Conservation (phyloP, 1,140 invertebrate species). For the Sycobia sp. region DNA sequence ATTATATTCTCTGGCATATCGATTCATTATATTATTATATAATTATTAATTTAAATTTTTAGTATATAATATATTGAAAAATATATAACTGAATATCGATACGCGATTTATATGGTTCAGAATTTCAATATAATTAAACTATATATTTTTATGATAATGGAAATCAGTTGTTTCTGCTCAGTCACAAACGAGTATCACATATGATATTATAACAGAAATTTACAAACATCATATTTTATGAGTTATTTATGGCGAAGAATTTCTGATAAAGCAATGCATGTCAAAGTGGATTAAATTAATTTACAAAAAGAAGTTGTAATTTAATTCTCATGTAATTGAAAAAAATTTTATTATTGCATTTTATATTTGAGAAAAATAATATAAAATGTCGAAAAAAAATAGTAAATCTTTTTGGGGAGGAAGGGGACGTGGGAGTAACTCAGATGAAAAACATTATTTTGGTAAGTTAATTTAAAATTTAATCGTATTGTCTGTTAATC, state of each 20-base stretch:
- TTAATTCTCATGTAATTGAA: not conserved
- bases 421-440: conserved; percentile 21
- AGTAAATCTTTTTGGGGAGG: conserved; percentile 37
- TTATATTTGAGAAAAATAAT: not conserved
- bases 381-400: conserved; percentile 40
- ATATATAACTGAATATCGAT: too few species aligned
- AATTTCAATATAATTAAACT: conserved; percentile 5
- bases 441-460: conserved; percentile 40
- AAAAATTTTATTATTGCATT: not conserved
- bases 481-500: not conserved
- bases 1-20: too few species aligned
- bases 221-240: not conserved
- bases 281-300: not conserved
- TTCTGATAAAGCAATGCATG: not conserved
- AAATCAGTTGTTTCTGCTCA: conserved; percentile 27
- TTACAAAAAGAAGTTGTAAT: not conserved
- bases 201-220: not conserved
- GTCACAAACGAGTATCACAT: not conserved
- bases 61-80: too few species aligned
- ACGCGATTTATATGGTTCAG: too few species aligned
- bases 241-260: not conserved
- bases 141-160: conserved; percentile 17
- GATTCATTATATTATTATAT: too few species aligned
- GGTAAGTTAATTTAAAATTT: conserved; percentile 30
- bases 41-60: too few species aligned